Conservation (phyloP, 2,888 invertebrate genomes). For the Melangyna quadrimaculata region DNA sequence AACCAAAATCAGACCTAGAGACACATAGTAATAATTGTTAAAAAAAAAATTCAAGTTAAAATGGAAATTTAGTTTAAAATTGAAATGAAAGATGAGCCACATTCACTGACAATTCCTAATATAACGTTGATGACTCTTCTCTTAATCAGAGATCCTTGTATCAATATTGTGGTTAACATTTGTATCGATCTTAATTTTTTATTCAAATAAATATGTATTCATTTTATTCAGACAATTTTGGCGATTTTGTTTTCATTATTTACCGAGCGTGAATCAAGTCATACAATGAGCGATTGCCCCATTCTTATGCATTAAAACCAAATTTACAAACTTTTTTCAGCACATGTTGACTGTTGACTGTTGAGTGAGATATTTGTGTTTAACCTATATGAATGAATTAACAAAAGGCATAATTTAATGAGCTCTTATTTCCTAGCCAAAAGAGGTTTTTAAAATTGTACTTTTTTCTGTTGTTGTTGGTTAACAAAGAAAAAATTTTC, state of each 20-base stretch:
- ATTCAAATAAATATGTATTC: neutral
- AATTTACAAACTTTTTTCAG: neutral
- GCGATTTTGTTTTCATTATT: neutral
- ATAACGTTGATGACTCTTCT: neutral
- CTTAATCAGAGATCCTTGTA: neutral
- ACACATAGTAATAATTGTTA: no score
- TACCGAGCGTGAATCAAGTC: neutral
- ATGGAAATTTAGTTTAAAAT: no score
- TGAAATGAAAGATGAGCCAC: no score
- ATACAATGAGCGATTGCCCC: neutral
- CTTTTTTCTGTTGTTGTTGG: neutral
- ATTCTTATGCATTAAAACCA: neutral
- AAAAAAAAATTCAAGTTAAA: no score
- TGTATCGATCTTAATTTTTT: neutral
- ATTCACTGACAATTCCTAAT: no score
- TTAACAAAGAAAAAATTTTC: neutral
- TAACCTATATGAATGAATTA: neutral
- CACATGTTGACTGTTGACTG: neutral
- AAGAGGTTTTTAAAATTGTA: neutral
- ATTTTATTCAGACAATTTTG: neutral
- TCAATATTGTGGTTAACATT: neutral
- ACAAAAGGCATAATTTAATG: slow-evolving; percentile 12
- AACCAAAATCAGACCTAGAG: no score
- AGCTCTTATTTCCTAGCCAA: neutral
- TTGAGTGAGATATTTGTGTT: neutral